Percentiles rank a stretch among this genome's conserved stretches.
phyloP scores from a whole-genome alignment of 2,113 vertebrate genomes.

The Gopherus flavomarginatus region DNA sequence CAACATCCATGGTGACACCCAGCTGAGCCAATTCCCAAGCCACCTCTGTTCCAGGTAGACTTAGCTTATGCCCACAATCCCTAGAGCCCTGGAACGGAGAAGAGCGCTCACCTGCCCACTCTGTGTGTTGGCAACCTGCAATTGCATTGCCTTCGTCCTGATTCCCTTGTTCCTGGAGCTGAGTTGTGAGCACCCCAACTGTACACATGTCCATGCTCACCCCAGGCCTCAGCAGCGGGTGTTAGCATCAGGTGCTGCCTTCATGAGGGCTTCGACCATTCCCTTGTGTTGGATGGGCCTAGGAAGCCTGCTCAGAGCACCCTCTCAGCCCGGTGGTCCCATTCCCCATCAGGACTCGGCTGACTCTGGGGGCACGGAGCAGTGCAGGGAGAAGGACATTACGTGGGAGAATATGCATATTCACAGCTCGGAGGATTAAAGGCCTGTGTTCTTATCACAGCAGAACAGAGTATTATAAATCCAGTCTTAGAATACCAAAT shows the following conservation, averaged over 20 bases:
- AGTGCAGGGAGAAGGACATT: conserved; percentile 73
- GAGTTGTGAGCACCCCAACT: too few species aligned
- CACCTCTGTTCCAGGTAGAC: not conserved
- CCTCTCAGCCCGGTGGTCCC: too few species aligned
- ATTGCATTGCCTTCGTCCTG: not conserved
- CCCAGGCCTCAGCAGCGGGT: not conserved
- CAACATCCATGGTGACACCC: not conserved
- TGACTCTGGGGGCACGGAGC: conserved; percentile 16
- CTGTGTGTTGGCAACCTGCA: not conserved
- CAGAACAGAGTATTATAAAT: conserved; percentile 87
- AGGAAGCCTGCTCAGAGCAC: not conserved
- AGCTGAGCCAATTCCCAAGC: not conserved
- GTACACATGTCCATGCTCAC: not conserved
- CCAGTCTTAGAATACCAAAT: conserved; percentile 85
- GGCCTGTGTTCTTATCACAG: conserved; percentile 83
- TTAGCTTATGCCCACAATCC: too few species aligned
- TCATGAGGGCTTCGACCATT: not conserved
- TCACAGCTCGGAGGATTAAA: conserved; percentile 86
- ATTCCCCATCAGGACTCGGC: not conserved
- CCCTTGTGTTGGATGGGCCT: not conserved
- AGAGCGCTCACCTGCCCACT: not conserved
- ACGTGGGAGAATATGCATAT: conserved; percentile 83
- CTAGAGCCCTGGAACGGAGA: too few species aligned
- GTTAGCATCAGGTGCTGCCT: not conserved
- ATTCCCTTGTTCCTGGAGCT: not conserved